Evolutionary conservation across 1,140 invertebrate species (phyloP).

Genomic region (Dreissena polymorpha): DNA sequence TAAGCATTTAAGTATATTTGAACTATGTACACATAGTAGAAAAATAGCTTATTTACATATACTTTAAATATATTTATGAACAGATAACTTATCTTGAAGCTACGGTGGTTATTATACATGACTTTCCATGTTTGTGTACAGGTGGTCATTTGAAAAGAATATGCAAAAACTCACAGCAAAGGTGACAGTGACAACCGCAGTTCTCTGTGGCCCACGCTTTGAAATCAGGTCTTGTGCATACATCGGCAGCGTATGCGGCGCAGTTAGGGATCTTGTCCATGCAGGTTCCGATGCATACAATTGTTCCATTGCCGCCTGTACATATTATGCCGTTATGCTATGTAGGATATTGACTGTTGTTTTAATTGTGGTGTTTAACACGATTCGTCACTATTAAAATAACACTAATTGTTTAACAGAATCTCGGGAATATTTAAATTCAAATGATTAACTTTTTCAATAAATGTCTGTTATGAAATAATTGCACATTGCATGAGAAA

Average conservation of each 20-base stretch:
- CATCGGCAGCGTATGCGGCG: slow-evolving; percentile 16
- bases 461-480: no score
- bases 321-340: not conserved
- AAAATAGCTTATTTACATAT: no score
- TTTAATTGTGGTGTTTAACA: no score
- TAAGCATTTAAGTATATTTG: no score
- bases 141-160: not conserved
- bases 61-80: not conserved
- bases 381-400: no score
- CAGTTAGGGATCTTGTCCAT: slow-evolving; percentile 25
- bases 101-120: not conserved
- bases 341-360: not conserved
- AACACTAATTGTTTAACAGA: no score
- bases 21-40: no score
- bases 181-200: slow-evolving; percentile 23
- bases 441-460: no score
- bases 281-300: slow-evolving; percentile 12
- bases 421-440: no score
- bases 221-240: slow-evolving; percentile 27
- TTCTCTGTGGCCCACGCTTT: slow-evolving; percentile 27
- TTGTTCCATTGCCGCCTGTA: not conserved
- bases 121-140: not conserved
- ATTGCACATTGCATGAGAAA: no score
- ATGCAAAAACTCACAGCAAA: slow-evolving; percentile 19
- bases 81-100: not conserved